Conservation (phyloP, 2,113 vertebrate species). For the Fulmarus glacialis region DNA sequence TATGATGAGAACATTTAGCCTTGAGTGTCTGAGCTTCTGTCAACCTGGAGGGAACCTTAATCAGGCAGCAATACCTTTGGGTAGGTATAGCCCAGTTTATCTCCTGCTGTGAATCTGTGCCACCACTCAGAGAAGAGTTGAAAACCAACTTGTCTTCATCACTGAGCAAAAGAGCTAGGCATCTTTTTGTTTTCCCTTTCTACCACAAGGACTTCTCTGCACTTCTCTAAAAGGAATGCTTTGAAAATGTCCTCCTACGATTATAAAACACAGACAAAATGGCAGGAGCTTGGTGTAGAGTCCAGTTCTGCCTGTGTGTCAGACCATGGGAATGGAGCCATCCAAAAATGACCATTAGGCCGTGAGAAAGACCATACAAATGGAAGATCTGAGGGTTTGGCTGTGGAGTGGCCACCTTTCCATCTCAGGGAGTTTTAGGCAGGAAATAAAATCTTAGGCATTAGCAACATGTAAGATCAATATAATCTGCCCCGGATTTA, state of each 20-base stretch:
- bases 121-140: background rate
- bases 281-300: background rate
- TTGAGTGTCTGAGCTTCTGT: background rate
- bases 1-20: background rate
- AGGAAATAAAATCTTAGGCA: background rate
- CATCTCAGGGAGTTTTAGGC: background rate
- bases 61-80: background rate
- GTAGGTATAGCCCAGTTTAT: background rate
- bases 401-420: background rate
- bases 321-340: background rate
- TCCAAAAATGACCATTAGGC: background rate
- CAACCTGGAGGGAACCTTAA: background rate
- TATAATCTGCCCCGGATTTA: background rate
- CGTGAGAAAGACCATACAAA: background rate
- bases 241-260: background rate
- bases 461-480: background rate
- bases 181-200: background rate
- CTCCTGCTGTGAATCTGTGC: background rate
- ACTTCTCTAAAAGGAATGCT: background rate
- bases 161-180: background rate
- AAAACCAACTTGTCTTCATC: background rate
- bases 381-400: background rate
- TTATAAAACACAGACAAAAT: background rate
- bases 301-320: background rate
- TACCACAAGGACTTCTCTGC: background rate